Conservation (phyloP, 2,888 invertebrate genomes). For the Belgica antarctica region DNA sequence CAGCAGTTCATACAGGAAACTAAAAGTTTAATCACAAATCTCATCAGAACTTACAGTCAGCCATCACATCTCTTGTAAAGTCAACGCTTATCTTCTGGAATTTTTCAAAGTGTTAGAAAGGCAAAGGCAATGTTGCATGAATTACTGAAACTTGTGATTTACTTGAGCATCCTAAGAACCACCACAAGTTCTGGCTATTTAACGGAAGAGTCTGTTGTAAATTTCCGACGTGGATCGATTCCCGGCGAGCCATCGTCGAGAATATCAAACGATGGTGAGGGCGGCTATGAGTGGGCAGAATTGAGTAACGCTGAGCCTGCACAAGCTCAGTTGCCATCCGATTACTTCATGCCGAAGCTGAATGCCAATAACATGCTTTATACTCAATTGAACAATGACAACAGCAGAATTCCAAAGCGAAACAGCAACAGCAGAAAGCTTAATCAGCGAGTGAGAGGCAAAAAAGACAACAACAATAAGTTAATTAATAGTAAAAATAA, state of each 20-base stretch:
- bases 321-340: background rate
- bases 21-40: too few relatives aligned
- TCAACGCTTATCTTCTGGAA: background rate
- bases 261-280: background rate
- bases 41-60: too few relatives aligned
- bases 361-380: slow-evolving; percentile 29
- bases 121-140: slow-evolving; percentile 28
- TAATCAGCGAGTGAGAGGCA: slow-evolving; percentile 6
- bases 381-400: slow-evolving; percentile 11
- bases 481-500: slow-evolving; percentile 15
- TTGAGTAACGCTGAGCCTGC: background rate
- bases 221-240: slow-evolving; percentile 13
- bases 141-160: slow-evolving; percentile 19
- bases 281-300: background rate
- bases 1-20: too few relatives aligned
- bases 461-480: slow-evolving; percentile 15
- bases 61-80: too few relatives aligned
- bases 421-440: slow-evolving; percentile 32
- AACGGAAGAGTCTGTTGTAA: slow-evolving; percentile 17
- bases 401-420: background rate
- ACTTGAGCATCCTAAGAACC: slow-evolving; percentile 35
- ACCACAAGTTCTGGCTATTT: slow-evolving; percentile 30
- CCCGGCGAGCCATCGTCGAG: background rate
- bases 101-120: background rate
- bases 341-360: slow-evolving; percentile 9